Conservation (phyloP, 2,797 vertebrate species). For the Hypotaenidia philippensis region DNA sequence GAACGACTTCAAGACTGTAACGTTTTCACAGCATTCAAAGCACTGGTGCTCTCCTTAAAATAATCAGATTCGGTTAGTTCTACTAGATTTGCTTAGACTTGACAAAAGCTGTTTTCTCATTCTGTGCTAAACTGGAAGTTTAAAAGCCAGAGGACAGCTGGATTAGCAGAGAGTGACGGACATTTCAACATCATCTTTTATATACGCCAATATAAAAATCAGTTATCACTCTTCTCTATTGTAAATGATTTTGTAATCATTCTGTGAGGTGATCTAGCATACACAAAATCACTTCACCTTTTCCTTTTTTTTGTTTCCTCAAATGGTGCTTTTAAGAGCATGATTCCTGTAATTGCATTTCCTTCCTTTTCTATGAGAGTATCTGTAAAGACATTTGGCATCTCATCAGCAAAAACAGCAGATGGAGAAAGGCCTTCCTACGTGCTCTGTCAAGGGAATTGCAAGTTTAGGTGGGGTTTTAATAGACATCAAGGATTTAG, state of each 20-base stretch:
- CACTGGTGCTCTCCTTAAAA: not conserved
- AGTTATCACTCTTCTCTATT: constrained; percentile 45
- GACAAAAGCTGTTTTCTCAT: not conserved
- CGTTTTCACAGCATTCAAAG: not conserved
- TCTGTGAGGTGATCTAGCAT: constrained; percentile 33
- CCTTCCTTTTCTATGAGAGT: constrained; percentile 58
- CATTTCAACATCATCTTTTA: constrained; percentile 16
- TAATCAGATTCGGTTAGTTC: not conserved
- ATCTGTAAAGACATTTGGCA: constrained; percentile 82
- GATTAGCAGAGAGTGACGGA: not conserved
- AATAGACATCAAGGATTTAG: constrained; percentile 79
- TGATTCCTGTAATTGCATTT: constrained; percentile 72
- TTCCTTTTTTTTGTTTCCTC: constrained; percentile 18
- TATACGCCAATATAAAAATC: constrained; percentile 55
- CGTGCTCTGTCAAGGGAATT: constrained; percentile 78
- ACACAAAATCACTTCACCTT: constrained; percentile 63
- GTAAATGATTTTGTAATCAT: constrained; percentile 68
- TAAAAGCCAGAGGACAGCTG: not conserved
- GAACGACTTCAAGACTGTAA: not conserved
- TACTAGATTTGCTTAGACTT: not conserved
- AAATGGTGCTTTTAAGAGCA: constrained; percentile 70
- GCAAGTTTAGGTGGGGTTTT: constrained; percentile 78
- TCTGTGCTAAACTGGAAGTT: not conserved
- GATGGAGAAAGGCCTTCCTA: constrained; percentile 78
- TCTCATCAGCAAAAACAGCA: constrained; percentile 82